Evolutionary conservation across 1,140 invertebrate genomes (phyloP).

Genomic region (Catajapyx aquilonaris): DNA sequence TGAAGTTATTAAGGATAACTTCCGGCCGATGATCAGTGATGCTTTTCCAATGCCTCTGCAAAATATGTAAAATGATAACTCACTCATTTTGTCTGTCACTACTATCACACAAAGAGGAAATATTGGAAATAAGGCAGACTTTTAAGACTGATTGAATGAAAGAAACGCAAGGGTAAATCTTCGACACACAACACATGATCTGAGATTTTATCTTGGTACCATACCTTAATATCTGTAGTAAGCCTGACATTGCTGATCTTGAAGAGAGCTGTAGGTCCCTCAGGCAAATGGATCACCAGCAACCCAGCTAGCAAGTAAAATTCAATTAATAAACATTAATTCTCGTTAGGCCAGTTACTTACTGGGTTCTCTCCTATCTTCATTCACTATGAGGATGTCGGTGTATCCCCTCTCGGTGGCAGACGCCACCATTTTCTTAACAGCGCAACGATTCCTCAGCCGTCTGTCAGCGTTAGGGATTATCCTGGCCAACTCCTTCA

Average conservation of each 20-base stretch:
- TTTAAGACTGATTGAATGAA: too few relatives aligned
- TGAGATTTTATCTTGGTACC: too few relatives aligned
- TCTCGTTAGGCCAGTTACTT: too few relatives aligned
- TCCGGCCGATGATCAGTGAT: constrained; percentile 75
- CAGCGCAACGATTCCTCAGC: constrained; percentile 58
- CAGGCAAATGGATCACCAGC: constrained; percentile 76
- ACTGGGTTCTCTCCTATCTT: constrained; percentile 75
- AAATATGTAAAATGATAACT: constrained; percentile 7
- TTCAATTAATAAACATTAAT: constrained; percentile 6
- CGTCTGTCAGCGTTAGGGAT: constrained; percentile 74
- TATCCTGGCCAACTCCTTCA: constrained; percentile 66
- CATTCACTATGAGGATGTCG: constrained; percentile 82
- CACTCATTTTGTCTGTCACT: constrained; percentile 2
- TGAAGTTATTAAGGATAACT: constrained; percentile 92
- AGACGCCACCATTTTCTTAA: constrained; percentile 80
- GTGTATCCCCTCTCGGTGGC: constrained; percentile 57
- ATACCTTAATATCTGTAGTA: constrained; percentile 42
- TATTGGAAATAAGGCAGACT: too few relatives aligned
- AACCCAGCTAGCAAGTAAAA: constrained; percentile 42
- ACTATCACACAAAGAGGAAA: too few relatives aligned
- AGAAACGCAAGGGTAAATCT: too few relatives aligned
- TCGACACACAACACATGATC: constrained; percentile 3
- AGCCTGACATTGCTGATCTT: constrained; percentile 55
- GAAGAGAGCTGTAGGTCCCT: constrained; percentile 86
- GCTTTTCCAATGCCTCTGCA: constrained; percentile 45